Base-by-base conservation (phyloP, 2,888 invertebrate species). In the Lasioglossum malachurum region DNA sequence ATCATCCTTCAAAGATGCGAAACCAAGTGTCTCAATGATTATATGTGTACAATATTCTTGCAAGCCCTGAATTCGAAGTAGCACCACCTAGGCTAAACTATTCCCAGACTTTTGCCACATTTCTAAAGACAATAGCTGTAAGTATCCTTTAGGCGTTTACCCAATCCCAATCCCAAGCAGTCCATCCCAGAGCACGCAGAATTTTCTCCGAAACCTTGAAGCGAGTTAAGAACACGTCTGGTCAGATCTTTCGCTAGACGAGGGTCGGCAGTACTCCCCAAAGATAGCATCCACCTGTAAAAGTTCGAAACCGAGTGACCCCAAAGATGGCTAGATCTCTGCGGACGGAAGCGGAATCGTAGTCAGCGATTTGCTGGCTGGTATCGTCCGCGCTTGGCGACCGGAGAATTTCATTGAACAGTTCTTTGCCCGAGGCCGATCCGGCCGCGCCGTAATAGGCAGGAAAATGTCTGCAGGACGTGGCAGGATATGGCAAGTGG, bases 401-500 rank as follows among this genome's bases (percentile, higher is more conserved):
- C 82, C 89, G 53, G 87, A 85, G 91, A 92, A 91, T 91, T 92
- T 91, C 92, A 92, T 91, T 92, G 92, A 91, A 91, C 89, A 88
- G 88, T 91, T 92, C 85, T 84, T 87, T 86, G 90, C 86, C 84
- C 88, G 90, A 87, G 92, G 89, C 88, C 87, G 92, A 90, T 87
- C 88, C 82, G 81, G 79, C 91, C 82, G 80, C 60, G 79, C 87
- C 93, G 93, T 94, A 94, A 93, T 92, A 92, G 94, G 93, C 87
- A 91, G 90, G 92, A 87, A 91, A 92, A 91, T 93, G 89, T 89
- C 88, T 89, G 89, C 89, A 89, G 89, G 92, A 92, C 91, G 88
- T 80, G 91, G 88, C 88, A 87, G 88, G 89, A 92, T 91, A 92
- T 88, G 90, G 92, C 89, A 90, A 92, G 92, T 91, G 89, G 92